phyloP scores from a whole-genome alignment of 1,140 invertebrate species.

The Chlorops oryzae region DNA sequence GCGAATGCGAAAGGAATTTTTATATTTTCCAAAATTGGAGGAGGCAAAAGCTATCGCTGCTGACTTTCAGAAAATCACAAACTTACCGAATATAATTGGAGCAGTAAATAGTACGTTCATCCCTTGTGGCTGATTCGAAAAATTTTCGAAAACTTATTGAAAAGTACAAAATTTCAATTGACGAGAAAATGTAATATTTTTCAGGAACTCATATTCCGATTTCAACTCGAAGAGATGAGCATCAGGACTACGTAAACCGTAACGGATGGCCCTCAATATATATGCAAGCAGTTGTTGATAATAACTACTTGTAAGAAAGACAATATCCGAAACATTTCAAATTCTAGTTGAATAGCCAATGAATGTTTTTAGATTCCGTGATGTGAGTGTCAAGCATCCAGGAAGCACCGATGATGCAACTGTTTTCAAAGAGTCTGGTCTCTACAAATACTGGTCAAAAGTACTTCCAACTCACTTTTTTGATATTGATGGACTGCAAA shows the following conservation, averaged over 20 bases:
- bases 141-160: too few species aligned
- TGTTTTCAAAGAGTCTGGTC: constrained; percentile 17
- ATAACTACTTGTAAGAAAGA: constrained; percentile 9
- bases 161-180: too few species aligned
- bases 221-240: constrained; percentile 10
- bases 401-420: constrained; percentile 20
- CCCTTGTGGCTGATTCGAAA: too few species aligned
- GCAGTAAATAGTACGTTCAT: too few species aligned
- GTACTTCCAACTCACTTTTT: neutral
- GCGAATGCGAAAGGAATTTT: too few species aligned
- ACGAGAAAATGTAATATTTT: too few species aligned
- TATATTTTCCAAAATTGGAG: too few species aligned
- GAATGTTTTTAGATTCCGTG: constrained; percentile 13
- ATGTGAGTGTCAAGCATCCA: constrained; percentile 15
- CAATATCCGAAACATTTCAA: neutral
- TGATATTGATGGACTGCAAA: neutral
- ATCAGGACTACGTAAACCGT: constrained; percentile 27
- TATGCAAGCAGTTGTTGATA: constrained; percentile 26
- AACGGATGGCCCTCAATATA: constrained; percentile 26
- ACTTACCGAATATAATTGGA: too few species aligned
- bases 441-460: constrained; percentile 11
- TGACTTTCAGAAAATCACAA: too few species aligned
- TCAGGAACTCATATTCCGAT: constrained; percentile 8
- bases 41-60: too few species aligned
- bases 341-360: neutral